Evolutionary conservation across 1,140 invertebrate species (phyloP).

Genomic region (Hyphantria cunea): DNA sequence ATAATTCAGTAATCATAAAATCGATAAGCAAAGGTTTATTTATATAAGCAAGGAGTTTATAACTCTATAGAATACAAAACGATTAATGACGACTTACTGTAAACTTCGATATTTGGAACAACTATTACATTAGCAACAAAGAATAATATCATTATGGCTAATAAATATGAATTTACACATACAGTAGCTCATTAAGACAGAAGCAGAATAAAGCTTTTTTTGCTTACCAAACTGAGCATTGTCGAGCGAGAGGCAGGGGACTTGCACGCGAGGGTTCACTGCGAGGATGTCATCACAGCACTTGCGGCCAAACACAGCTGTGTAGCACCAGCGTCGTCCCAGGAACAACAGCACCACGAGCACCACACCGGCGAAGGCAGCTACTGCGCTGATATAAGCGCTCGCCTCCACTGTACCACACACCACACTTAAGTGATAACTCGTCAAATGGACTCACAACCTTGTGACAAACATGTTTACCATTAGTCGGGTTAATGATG

Average conservation of each 20-base stretch:
- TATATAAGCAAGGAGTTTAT: conserved; percentile 14
- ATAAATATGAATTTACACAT: conserved; percentile 14
- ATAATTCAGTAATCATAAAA: conserved; percentile 28
- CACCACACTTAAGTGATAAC: conserved; percentile 57
- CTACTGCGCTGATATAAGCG: conserved; percentile 76
- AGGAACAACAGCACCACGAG: conserved; percentile 74
- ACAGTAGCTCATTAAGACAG: conserved; percentile 23
- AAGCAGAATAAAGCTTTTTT: conserved; percentile 19
- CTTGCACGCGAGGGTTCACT: conserved; percentile 55
- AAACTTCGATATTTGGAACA: conserved; percentile 8
- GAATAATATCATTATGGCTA: conserved; percentile 10
- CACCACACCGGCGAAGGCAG: conserved; percentile 69
- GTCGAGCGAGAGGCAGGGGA: conserved; percentile 57
- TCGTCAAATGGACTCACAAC: conserved; percentile 52
- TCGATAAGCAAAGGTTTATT: conserved; percentile 24
- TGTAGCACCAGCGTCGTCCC: conserved; percentile 68
- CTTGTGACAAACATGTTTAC: conserved; percentile 53
- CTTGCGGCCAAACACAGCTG: conserved; percentile 56
- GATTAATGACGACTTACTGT: not conserved
- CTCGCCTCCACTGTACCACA: conserved; percentile 72
- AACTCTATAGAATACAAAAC: conserved; percentile 4
- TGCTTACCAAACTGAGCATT: conserved; percentile 70
- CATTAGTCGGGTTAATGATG: conserved; percentile 66
- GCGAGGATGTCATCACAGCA: conserved; percentile 72
- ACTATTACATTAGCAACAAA: conserved; percentile 25